Evolutionary conservation across 2,797 vertebrate genomes (phyloP).

Genomic region (Alectoris magna): DNA sequence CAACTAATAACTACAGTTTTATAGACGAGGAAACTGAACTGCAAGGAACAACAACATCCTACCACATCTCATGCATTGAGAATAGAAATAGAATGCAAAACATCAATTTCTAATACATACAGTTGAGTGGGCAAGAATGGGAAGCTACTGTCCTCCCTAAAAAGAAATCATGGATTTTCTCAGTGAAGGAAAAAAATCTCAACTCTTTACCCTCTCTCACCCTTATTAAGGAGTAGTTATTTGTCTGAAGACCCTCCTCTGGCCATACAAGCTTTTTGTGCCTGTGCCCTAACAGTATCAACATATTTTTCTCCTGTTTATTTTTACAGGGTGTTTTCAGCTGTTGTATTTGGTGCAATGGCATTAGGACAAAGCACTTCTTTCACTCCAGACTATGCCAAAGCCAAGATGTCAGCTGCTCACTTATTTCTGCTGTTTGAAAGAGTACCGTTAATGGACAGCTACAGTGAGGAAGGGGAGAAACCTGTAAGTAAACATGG

Average conservation of each 20-base stretch:
- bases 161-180: neutral
- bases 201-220: neutral
- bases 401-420: conserved; percentile 88
- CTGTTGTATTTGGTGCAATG: conserved; percentile 89
- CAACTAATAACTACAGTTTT: neutral
- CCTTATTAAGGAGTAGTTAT: neutral
- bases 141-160: neutral
- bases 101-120: neutral
- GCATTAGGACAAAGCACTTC: conserved; percentile 88
- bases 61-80: neutral
- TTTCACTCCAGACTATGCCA: conserved; percentile 90
- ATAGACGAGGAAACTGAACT: neutral
- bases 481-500: conserved; percentile 75
- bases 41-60: neutral
- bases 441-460: conserved; percentile 84
- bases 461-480: conserved; percentile 82
- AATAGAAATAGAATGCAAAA: neutral
- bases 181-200: neutral
- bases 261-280: neutral
- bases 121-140: neutral
- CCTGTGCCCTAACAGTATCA: neutral
- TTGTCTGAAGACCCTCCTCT: neutral
- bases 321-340: conserved; percentile 85
- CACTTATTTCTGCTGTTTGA: conserved; percentile 85
- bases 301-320: neutral